phyloP scores from a whole-genome alignment of 1,140 invertebrate genomes.

The Microplitis mediator region DNA sequence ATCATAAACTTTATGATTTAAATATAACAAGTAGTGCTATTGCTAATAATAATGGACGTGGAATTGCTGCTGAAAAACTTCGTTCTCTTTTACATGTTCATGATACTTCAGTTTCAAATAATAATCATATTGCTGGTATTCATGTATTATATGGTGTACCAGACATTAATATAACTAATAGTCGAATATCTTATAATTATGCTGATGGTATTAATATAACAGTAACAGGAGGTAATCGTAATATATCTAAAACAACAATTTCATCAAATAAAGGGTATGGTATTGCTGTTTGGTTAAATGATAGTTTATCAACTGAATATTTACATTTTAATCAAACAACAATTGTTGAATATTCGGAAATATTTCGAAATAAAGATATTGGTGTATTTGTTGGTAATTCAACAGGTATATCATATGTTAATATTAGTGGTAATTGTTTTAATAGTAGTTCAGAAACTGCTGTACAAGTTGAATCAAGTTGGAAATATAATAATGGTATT shows the following conservation, averaged over 20 bases:
- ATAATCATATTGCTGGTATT: constrained; percentile 86
- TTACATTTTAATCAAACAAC: constrained; percentile 82
- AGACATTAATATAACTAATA: constrained; percentile 91
- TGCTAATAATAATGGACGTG: constrained; percentile 89
- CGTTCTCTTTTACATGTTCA: constrained; percentile 81
- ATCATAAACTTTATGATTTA: constrained; percentile 83
- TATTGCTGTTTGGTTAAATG: constrained; percentile 87
- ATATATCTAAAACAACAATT: constrained; percentile 81
- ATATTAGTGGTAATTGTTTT: constrained; percentile 86
- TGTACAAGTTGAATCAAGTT: constrained; percentile 80
- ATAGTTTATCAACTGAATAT: constrained; percentile 76
- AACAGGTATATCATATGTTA: constrained; percentile 77
- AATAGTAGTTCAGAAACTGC: constrained; percentile 77
- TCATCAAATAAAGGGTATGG: constrained; percentile 84
- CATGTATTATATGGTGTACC: constrained; percentile 85
- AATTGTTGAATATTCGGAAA: constrained; percentile 83
- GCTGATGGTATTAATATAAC: constrained; percentile 93
- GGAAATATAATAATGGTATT: constrained; percentile 66
- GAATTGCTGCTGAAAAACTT: constrained; percentile 84
- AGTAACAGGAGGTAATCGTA: constrained; percentile 86
- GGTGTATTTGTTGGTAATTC: constrained; percentile 84
- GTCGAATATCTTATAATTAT: constrained; percentile 86
- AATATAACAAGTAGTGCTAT: constrained; percentile 85
- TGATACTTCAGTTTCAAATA: constrained; percentile 81
- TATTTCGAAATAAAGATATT: constrained; percentile 82